A percentile compares a stretch with the other conserved stretches of the same genome.
phyloP scores from a whole-genome alignment of 2,113 vertebrate species.

The Panurus biarmicus region DNA sequence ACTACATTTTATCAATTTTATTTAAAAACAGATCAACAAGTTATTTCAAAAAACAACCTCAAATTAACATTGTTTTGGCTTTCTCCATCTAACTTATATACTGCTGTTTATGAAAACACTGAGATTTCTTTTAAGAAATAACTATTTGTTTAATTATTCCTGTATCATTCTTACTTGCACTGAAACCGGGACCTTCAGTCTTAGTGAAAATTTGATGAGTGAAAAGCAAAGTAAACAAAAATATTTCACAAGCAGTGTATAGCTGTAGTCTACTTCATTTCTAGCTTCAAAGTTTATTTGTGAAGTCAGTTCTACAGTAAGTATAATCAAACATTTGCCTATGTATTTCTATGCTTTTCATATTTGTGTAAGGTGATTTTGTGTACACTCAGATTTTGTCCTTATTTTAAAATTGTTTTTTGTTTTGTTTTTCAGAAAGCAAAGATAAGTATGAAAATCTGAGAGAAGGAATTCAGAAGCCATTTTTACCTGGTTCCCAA shows the following conservation, averaged over 20 bases:
- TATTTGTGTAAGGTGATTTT: neutral
- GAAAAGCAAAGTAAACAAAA: neutral
- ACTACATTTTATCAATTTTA: neutral
- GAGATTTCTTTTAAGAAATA: neutral
- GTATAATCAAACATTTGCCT: neutral
- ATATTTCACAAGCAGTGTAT: neutral
- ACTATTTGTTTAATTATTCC: neutral
- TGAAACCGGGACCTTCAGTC: neutral
- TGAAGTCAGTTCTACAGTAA: neutral
- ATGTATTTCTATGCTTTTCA: neutral
- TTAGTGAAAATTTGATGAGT: neutral
- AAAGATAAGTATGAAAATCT: conserved; percentile 95
- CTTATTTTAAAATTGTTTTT: neutral
- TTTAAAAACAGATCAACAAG: neutral
- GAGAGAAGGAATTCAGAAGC: conserved; percentile 33
- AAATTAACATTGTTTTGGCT: neutral
- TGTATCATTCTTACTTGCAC: neutral
- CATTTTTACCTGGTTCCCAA: conserved; percentile 9
- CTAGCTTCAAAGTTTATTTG: neutral
- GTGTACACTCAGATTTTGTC: neutral
- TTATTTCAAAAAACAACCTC: neutral
- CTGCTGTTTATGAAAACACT: neutral
- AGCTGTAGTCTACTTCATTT: neutral
- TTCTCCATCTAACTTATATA: neutral
- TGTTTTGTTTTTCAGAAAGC: conserved; percentile 85